Percentiles rank a stretch among this genome's conserved stretches.
These are phyloP conservation scores for Ophioninae sp. DNA, from an alignment of 2,888 invertebrate genomes.

Conservation along the genomic window DNA sequence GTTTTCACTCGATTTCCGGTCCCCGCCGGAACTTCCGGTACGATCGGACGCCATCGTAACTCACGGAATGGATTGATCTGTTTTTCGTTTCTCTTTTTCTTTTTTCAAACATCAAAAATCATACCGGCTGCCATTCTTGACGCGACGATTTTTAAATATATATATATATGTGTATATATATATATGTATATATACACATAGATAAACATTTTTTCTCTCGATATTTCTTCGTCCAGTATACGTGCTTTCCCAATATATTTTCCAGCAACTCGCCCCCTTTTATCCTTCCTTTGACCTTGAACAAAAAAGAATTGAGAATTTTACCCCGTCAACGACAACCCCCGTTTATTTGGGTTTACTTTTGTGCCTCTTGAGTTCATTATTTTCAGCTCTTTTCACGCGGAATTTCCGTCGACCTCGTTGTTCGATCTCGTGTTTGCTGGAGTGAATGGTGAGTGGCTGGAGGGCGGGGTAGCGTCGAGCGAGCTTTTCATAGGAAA, in stretches of 20 bases:
- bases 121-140: constrained; percentile 34
- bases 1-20: neutral
- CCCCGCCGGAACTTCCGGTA: neutral
- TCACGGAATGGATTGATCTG: too few species aligned
- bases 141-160: constrained; percentile 23
- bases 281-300: constrained; percentile 13
- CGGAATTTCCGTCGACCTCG: constrained; percentile 10
- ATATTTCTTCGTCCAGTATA: too few species aligned
- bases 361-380: constrained; percentile 46
- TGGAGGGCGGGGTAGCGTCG: neutral
- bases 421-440: constrained; percentile 17
- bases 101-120: too few species aligned
- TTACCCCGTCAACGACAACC: neutral
- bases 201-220: too few species aligned
- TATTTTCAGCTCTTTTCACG: constrained; percentile 54
- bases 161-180: neutral
- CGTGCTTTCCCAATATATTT: constrained; percentile 6
- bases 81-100: too few species aligned
- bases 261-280: constrained; percentile 18
- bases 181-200: too few species aligned
- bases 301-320: constrained; percentile 9
- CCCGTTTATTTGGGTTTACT: constrained; percentile 6
- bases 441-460: neutral
- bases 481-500: constrained; percentile 28
- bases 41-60: neutral